phyloP scores from a whole-genome alignment of 2,888 invertebrate genomes.

The Cryptus armator region DNA sequence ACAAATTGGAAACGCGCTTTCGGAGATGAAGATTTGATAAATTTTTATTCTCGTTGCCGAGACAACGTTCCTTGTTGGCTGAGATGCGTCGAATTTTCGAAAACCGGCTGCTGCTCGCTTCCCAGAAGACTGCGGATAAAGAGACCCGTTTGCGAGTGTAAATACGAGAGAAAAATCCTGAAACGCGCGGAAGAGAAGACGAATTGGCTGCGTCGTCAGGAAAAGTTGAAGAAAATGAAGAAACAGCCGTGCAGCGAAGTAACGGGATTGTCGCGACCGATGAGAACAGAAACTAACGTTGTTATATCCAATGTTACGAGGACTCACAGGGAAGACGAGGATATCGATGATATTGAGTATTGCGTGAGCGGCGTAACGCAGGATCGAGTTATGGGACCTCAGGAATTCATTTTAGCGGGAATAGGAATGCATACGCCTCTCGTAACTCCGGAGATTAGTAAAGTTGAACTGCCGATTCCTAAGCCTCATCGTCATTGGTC shows the following conservation, averaged over 20 bases:
- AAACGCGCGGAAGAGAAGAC: constrained; percentile 75
- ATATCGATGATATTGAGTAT: constrained; percentile 72
- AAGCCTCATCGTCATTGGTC: constrained; percentile 76
- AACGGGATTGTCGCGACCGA: constrained; percentile 72
- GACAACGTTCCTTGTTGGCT: constrained; percentile 75
- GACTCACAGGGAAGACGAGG: constrained; percentile 62
- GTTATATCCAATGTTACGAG: constrained; percentile 75
- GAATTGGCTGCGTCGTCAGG: constrained; percentile 73
- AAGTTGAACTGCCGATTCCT: constrained; percentile 61
- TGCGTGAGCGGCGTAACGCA: constrained; percentile 74
- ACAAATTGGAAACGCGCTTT: constrained; percentile 71
- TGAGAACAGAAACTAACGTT: constrained; percentile 73
- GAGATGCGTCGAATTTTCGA: constrained; percentile 72
- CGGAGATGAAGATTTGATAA: constrained; percentile 73
- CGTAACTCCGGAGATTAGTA: constrained; percentile 75
- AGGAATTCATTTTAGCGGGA: constrained; percentile 71
- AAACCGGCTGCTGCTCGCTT: constrained; percentile 48
- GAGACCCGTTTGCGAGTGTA: constrained; percentile 81
- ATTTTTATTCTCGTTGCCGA: constrained; percentile 73
- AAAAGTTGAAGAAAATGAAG: constrained; percentile 71
- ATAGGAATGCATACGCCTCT: constrained; percentile 76
- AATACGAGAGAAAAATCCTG: constrained; percentile 78
- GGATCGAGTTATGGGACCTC: constrained; percentile 69
- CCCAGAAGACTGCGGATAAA: constrained; percentile 70
- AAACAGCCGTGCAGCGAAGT: constrained; percentile 73